A percentile compares a stretch with the other conserved stretches of the same genome.
These are phyloP conservation scores for Neolamprologus falcicula DNA, from an alignment of 2,113 vertebrate species.

Conservation along the genomic window DNA sequence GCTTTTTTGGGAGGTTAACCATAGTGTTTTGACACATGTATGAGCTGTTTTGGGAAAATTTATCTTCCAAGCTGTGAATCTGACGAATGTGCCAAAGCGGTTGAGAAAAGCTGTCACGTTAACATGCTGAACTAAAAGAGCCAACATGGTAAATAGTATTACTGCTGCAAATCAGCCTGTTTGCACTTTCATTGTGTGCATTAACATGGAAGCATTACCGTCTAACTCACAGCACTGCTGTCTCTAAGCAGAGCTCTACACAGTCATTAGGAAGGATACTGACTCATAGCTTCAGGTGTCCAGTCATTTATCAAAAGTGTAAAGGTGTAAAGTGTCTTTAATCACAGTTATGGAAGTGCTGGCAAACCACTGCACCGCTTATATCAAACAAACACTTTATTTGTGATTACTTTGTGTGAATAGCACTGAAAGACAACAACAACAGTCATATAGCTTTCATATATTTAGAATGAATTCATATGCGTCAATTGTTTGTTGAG, in stretches of 20 bases:
- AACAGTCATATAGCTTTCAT: background rate
- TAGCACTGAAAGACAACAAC: background rate
- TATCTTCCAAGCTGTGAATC: background rate
- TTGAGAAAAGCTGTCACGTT: background rate
- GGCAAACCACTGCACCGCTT: background rate
- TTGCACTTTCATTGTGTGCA: background rate
- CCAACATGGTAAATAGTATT: background rate
- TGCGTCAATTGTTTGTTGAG: background rate
- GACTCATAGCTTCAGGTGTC: background rate
- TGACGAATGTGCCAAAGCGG: background rate
- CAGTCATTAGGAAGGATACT: background rate
- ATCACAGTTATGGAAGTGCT: background rate
- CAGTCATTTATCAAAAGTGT: background rate
- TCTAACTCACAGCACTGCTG: background rate
- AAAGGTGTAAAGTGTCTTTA: background rate
- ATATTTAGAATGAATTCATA: background rate
- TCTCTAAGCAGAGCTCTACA: background rate
- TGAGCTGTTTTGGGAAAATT: background rate
- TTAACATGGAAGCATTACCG: background rate
- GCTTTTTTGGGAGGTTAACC: background rate
- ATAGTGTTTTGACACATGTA: background rate
- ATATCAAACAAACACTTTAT: background rate
- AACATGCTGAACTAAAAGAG: background rate
- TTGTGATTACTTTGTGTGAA: background rate
- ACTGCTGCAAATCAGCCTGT: background rate